Base-by-base conservation (phyloP, 2,888 invertebrate genomes). In the Megaustenia siamemsis region DNA sequence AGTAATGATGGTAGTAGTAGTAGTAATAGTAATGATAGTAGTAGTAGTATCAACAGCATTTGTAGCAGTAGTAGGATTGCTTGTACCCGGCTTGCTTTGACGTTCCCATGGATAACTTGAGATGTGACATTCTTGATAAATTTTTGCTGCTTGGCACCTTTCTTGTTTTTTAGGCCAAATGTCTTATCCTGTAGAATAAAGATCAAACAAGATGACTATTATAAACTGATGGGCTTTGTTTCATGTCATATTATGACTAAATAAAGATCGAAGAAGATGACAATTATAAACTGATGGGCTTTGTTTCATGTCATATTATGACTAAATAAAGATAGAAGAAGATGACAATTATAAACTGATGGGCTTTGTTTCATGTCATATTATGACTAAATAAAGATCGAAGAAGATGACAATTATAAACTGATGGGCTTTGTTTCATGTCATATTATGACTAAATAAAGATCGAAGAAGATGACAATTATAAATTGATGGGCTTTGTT, bases 81-180 rank as follows among this genome's bases (percentile, higher is more conserved):
- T n/a, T 60, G 43, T 88, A 93, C 92, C 90, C 91, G 89, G 80
- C 89, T 90, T 94, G 97, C 96, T 81, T 91, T 92, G 45, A 89
- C 89, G 82, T 91, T 90, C 32, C 98, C 97, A 93, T 96, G 96
- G 94, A 98, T 97, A 0, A 99, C 98, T 94, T 99, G 99, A 91
- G 98, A 97, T 93, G 97, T 97, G 21, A 99, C 98, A 95, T 98
- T 98, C 93, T 98, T 97, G 90, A 99, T 99, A 93, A 98, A 99
- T 94, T 98, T 99, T 93, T 99, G 99, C 93, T 98, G 98, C 93
- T 99, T 99, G 0, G 97, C 97, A 78, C 99, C 99, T 94, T 99
- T 99, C 94, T 99, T 99, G 94, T 99, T 99, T 94, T 99, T 99
- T 88, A 99, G 95, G 76, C 99, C 99, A 94, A 99, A 99, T 2